Conservation (phyloP, 2,113 vertebrate species). For the Lasiurus borealis region DNA sequence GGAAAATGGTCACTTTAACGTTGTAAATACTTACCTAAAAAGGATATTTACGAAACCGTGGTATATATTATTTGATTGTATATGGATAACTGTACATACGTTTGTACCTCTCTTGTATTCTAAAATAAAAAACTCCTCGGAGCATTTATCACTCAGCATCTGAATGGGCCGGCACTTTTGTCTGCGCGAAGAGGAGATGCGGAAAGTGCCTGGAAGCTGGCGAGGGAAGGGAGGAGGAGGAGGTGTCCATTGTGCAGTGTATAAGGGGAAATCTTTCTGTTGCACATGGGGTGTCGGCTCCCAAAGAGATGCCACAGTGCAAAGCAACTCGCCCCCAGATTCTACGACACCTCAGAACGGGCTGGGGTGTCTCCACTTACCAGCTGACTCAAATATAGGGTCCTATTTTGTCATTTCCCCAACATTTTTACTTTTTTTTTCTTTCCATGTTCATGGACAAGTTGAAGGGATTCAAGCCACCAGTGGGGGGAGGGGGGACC, state of each 20-base stretch:
- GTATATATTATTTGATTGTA: too few species aligned
- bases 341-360: not conserved
- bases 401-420: not conserved
- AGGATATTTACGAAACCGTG: too few species aligned
- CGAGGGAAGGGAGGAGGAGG: too few species aligned
- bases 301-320: not conserved
- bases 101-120: too few species aligned
- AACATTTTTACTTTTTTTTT: not conserved
- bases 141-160: constrained; percentile 79
- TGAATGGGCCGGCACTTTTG: not conserved
- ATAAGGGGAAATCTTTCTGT: not conserved
- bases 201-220: not conserved
- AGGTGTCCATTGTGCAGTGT: too few species aligned
- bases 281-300: not conserved
- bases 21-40: too few species aligned
- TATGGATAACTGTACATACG: too few species aligned
- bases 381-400: not conserved
- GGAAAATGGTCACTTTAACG: too few species aligned
- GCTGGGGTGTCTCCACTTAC: not conserved
- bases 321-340: too few species aligned
- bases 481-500: too few species aligned
- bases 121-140: too few species aligned
- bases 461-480: not conserved
- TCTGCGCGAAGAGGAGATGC: not conserved
- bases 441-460: not conserved